A percentile compares a stretch with the other conserved stretches of the same genome.
Conservation (phyloP, 2,797 vertebrate genomes). For the Tapera naevia region DNA sequence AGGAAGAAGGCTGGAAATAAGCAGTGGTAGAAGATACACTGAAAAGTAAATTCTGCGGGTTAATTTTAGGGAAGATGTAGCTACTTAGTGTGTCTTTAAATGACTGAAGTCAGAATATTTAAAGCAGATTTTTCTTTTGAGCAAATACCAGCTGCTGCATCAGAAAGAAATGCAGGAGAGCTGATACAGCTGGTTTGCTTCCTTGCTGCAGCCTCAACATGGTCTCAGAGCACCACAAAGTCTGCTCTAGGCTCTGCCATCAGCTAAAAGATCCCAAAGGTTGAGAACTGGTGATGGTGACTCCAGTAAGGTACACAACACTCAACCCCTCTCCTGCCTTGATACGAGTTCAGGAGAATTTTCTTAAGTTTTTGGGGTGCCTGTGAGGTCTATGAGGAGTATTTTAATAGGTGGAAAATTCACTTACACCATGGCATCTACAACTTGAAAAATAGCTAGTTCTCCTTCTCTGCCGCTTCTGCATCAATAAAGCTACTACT, state of each 20-base stretch:
- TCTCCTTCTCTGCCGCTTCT: neutral
- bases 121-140: neutral
- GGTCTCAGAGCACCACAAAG: neutral
- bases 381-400: neutral
- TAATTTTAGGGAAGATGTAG: neutral
- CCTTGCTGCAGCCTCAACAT: neutral
- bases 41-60: neutral
- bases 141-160: neutral
- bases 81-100: neutral
- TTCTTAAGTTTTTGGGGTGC: neutral
- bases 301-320: neutral
- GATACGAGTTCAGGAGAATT: neutral
- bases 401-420: neutral
- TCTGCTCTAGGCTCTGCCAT: neutral
- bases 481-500: neutral
- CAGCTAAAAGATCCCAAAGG: neutral
- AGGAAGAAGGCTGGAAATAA: neutral
- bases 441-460: neutral
- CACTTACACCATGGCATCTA: neutral
- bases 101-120: neutral
- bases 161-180: neutral
- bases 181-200: neutral
- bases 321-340: neutral
- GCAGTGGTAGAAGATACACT: neutral
- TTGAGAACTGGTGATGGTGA: neutral